Evolutionary conservation across 2,113 vertebrate genomes (phyloP), one percentile per base, ranked within the genome.

Genomic region (Heterochromis multidens): DNA sequence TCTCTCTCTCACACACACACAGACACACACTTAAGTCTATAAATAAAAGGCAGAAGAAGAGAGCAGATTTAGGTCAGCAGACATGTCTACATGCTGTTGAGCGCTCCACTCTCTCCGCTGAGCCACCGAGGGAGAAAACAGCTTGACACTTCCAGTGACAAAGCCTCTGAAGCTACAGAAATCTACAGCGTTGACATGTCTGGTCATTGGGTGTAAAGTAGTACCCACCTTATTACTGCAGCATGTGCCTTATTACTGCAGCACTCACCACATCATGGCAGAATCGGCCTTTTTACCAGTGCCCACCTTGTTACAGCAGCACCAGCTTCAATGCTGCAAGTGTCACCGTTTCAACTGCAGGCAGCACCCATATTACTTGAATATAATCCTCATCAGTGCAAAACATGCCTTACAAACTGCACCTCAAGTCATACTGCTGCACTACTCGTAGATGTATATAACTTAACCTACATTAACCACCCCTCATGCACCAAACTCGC

Each of bases 51-150:
- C 83, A 89, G 85, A 90, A 90, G 89, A 93, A 92, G 85, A 82
- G 85, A 92, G 92, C 89, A 93, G 93, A 95, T 92, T 92, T 93
- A 92, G 93, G 93, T 93, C 94, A 94, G 84, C 91, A 92, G 92
- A 95, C 91, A 62, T 84, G 94, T 93, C 90, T 91, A 87, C 89
- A 91, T 86, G 87, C 89, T 33, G 89, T 58, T 37, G 54, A 91
- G 87, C 77, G 6, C 77, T 80, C 80, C 59, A 35, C 84, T 88
- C 87, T 90, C 86, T 84, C 43, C 17, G 52, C 52, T 59, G 35
- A 85, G 84, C 87, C 84, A 87, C 85, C 25, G 16, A 58, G 78
- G 59, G 81, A 76, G 74, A 80, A 61, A 78, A 54, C 86, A 85
- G 81, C 85, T 61, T 72, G 80, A 84, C 79, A 79, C 77, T 62